A percentile compares a stretch with the other conserved stretches of the same genome.
These are phyloP conservation scores for Lobophora halterata DNA, from an alignment of 2,888 invertebrate species.

Conservation along the genomic window DNA sequence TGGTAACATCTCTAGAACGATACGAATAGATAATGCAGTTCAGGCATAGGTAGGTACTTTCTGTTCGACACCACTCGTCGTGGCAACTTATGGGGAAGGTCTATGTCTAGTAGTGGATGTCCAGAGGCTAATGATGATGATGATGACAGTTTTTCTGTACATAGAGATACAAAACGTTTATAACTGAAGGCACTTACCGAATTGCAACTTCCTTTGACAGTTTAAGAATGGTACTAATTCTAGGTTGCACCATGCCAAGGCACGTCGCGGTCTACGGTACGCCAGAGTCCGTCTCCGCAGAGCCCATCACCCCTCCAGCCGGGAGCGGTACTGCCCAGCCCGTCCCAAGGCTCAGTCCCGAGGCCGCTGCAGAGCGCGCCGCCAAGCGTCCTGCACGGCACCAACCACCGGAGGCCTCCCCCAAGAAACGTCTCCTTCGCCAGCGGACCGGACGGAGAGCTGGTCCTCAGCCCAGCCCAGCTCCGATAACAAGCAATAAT, in stretches of 20 bases:
- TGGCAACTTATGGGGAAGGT: no score
- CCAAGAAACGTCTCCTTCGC: conserved; percentile 78
- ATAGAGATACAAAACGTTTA: no score
- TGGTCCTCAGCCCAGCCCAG: conserved; percentile 83
- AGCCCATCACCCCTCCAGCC: conserved; percentile 45
- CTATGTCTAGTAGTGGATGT: no score
- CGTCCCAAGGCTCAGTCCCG: conserved; percentile 32
- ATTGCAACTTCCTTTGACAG: no score
- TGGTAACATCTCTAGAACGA: no score
- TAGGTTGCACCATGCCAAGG: conserved; percentile 38
- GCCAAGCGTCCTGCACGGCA: conserved; percentile 25
- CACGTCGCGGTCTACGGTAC: conserved; percentile 37
- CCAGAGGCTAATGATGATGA: no score
- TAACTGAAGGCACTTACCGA: no score
- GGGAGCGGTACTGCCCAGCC: conserved; percentile 32
- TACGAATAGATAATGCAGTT: no score
- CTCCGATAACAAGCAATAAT: conserved; percentile 78
- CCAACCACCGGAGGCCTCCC: conserved; percentile 49
- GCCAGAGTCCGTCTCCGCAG: conserved; percentile 39
- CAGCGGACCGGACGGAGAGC: conserved; percentile 76
- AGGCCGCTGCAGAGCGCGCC: conserved; percentile 32
- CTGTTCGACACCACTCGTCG: no score
- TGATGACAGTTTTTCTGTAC: no score
- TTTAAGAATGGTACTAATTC: conserved; percentile 3
- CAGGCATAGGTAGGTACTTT: no score